phyloP scores from a whole-genome alignment of 1,140 invertebrate species.

The Sarcophaga bullata region DNA sequence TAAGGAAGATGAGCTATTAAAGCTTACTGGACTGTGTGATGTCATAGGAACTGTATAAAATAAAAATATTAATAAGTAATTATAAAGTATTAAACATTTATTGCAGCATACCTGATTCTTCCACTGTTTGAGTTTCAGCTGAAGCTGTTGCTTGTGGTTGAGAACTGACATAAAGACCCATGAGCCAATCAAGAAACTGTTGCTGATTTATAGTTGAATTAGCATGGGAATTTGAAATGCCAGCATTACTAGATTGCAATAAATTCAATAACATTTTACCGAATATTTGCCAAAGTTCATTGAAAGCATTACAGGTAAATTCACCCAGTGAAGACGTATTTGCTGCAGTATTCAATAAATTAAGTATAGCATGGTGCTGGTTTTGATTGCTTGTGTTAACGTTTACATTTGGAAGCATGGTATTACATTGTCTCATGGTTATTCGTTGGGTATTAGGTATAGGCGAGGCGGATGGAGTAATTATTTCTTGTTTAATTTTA shows the following conservation, averaged over 20 bases:
- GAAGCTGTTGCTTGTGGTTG: not conserved
- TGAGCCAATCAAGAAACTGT: constrained; percentile 44
- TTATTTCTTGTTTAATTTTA: constrained; percentile 25
- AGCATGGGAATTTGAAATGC: constrained; percentile 28
- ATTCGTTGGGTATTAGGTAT: not conserved
- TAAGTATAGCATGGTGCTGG: constrained; percentile 35
- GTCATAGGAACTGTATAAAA: not conserved
- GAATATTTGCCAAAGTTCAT: constrained; percentile 60
- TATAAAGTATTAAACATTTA: not conserved
- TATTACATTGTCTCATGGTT: not conserved
- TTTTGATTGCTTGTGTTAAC: constrained; percentile 18
- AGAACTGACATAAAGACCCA: constrained; percentile 6
- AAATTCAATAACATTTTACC: constrained; percentile 57
- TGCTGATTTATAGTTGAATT: constrained; percentile 39
- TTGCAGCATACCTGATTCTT: not conserved
- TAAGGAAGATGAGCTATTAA: not conserved
- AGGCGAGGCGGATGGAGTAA: constrained; percentile 44
- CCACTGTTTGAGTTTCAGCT: not conserved
- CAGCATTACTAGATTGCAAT: constrained; percentile 46
- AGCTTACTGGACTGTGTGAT: not conserved
- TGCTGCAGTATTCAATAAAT: constrained; percentile 44
- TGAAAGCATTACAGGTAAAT: constrained; percentile 52
- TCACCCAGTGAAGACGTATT: constrained; percentile 48
- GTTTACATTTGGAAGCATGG: not conserved
- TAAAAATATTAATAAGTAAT: not conserved